phyloP scores from a whole-genome alignment of 1,140 invertebrate genomes.

The Drosophila micromelanica region DNA sequence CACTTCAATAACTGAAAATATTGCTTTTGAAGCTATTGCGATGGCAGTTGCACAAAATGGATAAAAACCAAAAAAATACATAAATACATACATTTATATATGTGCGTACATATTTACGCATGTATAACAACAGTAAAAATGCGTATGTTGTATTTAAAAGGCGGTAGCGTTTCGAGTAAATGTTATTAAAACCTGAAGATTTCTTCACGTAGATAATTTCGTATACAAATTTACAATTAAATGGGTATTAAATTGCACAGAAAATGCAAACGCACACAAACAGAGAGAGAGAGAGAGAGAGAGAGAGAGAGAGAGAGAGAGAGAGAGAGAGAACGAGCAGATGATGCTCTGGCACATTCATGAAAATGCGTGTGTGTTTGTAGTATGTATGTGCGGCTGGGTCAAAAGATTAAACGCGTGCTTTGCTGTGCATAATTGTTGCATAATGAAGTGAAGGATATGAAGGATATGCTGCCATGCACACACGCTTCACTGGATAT shows the following conservation, averaged over 20 bases:
- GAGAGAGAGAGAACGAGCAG: background rate
- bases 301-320: background rate
- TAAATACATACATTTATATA: background rate
- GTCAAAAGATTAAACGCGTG: constrained; percentile 81
- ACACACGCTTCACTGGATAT: constrained; percentile 62
- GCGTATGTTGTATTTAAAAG: background rate
- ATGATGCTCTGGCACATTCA: constrained; percentile 23
- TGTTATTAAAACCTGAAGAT: constrained; percentile 79
- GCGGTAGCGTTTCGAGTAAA: constrained; percentile 44
- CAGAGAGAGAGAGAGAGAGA: background rate
- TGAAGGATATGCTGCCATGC: constrained; percentile 71
- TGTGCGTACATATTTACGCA: background rate
- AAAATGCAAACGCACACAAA: constrained; percentile 50
- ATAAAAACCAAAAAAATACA: background rate
- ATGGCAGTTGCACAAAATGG: background rate
- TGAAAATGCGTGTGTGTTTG: constrained; percentile 14
- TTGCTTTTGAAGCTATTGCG: too few species aligned
- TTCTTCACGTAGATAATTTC: constrained; percentile 80
- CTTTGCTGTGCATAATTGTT: constrained; percentile 82
- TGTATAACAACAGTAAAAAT: background rate
- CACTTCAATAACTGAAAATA: too few species aligned
- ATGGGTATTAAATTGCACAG: constrained; percentile 79
- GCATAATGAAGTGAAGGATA: constrained; percentile 83
- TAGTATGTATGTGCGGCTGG: constrained; percentile 39
- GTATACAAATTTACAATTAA: constrained; percentile 78